phyloP scores from a whole-genome alignment of 1,140 invertebrate species.

The Aphidius ervi region DNA sequence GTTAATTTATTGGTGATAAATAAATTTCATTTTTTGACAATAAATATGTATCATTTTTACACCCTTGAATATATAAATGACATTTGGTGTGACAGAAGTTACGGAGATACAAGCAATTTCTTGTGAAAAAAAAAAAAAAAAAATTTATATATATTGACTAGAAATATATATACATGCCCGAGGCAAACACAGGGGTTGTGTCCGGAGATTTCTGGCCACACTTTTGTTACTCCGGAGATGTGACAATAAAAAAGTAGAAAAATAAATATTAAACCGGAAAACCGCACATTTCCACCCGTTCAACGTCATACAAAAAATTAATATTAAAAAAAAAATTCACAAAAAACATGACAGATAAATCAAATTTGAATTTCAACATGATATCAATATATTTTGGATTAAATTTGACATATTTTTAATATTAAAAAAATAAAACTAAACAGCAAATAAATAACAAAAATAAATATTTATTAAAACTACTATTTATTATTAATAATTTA shows the following conservation, averaged over 20 bases:
- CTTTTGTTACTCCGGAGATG: background rate
- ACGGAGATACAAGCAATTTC: constrained; percentile 39
- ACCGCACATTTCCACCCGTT: background rate
- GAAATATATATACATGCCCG: constrained; percentile 19
- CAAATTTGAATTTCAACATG: constrained; percentile 47
- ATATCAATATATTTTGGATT: constrained; percentile 23
- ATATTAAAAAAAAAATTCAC: constrained; percentile 40
- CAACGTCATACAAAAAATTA: constrained; percentile 37
- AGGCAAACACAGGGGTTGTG: constrained; percentile 28
- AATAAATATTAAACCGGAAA: constrained; percentile 13
- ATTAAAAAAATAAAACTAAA: background rate
- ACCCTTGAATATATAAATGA: background rate
- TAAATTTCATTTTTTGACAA: background rate
- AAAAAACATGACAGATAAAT: constrained; percentile 51
- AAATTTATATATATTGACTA: too few relatives aligned
- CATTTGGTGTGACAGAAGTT: constrained; percentile 17
- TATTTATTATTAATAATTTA: too few relatives aligned
- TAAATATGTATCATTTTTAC: constrained; percentile 3
- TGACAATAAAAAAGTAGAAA: constrained; percentile 33
- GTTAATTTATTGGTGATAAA: background rate
- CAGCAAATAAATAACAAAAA: too few relatives aligned
- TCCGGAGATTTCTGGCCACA: constrained; percentile 21
- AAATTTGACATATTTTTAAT: constrained; percentile 1
- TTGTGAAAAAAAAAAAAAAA: too few relatives aligned
- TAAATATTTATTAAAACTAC: too few relatives aligned